phyloP scores from a whole-genome alignment of 2,113 vertebrate genomes.

The Stomatorhinus ivindoensis region DNA sequence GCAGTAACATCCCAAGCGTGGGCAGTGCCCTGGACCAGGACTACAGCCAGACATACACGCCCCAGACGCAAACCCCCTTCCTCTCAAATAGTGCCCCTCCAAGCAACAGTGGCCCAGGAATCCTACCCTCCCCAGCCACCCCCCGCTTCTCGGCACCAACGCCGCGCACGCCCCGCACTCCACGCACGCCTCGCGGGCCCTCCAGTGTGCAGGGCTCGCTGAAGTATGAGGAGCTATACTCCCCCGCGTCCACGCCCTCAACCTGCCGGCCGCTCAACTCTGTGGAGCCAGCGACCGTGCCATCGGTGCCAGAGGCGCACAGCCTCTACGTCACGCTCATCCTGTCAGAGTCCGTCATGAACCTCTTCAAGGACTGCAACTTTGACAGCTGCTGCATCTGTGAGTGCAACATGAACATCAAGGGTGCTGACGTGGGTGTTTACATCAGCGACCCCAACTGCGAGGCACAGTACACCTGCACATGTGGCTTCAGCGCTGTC shows the following conservation, averaged over 20 bases:
- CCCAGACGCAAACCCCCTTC: slow-evolving; percentile 88
- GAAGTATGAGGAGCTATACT: slow-evolving; percentile 92
- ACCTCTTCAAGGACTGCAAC: slow-evolving; percentile 97
- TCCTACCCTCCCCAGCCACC: slow-evolving; percentile 91
- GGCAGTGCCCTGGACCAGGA: slow-evolving; percentile 89
- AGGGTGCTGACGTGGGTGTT: slow-evolving; percentile 90
- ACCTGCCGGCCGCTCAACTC: slow-evolving; percentile 92
- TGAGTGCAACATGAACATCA: slow-evolving; percentile 98
- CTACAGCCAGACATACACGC: slow-evolving; percentile 85
- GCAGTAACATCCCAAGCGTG: slow-evolving; percentile 69
- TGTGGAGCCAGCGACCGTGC: slow-evolving; percentile 89
- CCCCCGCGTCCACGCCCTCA: slow-evolving; percentile 91
- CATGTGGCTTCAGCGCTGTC: slow-evolving; percentile 93
- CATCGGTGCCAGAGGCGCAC: slow-evolving; percentile 93
- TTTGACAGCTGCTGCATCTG: slow-evolving; percentile 99
- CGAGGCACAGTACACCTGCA: slow-evolving; percentile 84
- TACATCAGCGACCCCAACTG: slow-evolving; percentile 86
- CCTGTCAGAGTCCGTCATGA: slow-evolving; percentile 95
- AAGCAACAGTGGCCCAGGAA: slow-evolving; percentile 83
- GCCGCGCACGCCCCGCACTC: slow-evolving; percentile 86
- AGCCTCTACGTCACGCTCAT: slow-evolving; percentile 98
- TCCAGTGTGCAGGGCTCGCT: slow-evolving; percentile 90
- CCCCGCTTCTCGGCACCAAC: slow-evolving; percentile 87
- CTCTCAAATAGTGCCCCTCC: slow-evolving; percentile 89
- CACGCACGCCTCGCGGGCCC: slow-evolving; percentile 86